Percentiles rank a stretch among this genome's conserved stretches.
These are phyloP conservation scores for Tetragonula carbonaria DNA, from an alignment of 2,888 invertebrate species.

Conservation along the genomic window DNA sequence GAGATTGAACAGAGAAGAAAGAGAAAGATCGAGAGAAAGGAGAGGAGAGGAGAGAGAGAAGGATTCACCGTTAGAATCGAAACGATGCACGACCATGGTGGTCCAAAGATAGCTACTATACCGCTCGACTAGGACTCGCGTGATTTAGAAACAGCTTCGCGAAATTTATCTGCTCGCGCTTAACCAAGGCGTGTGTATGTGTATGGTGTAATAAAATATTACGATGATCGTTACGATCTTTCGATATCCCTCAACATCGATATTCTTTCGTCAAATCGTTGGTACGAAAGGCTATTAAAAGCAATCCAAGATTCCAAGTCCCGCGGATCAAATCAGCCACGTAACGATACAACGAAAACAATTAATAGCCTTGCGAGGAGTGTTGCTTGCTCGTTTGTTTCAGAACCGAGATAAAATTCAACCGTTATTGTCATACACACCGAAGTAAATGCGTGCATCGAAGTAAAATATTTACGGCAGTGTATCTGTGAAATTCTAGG, in stretches of 20 bases:
- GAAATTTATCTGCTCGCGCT: neutral
- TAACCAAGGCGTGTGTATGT: neutral
- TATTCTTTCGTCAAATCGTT: conserved; percentile 37
- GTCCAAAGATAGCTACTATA: conserved; percentile 35
- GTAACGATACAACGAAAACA: conserved; percentile 21
- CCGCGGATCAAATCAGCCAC: conserved; percentile 40
- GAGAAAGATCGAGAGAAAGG: neutral
- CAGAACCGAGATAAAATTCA: neutral
- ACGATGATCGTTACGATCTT: neutral
- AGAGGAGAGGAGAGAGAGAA: conserved; percentile 35
- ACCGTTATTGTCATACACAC: too few species aligned
- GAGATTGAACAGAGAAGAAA: conserved; percentile 6
- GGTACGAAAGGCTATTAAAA: conserved; percentile 55
- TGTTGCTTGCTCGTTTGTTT: neutral
- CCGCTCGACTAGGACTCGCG: conserved; percentile 29
- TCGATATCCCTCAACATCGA: neutral
- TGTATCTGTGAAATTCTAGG: too few species aligned
- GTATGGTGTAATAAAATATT: neutral
- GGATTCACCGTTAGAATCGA: conserved; percentile 73
- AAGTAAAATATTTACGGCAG: too few species aligned
- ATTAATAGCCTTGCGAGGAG: neutral
- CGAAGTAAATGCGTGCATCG: too few species aligned
- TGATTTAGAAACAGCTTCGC: conserved; percentile 47
- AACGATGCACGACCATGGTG: conserved; percentile 62
- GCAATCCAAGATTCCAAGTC: conserved; percentile 59